Percentiles rank a stretch among this genome's conserved stretches.
These are phyloP conservation scores for Staurois parvus DNA, from an alignment of 2,797 vertebrate genomes.

Conservation along the genomic window DNA sequence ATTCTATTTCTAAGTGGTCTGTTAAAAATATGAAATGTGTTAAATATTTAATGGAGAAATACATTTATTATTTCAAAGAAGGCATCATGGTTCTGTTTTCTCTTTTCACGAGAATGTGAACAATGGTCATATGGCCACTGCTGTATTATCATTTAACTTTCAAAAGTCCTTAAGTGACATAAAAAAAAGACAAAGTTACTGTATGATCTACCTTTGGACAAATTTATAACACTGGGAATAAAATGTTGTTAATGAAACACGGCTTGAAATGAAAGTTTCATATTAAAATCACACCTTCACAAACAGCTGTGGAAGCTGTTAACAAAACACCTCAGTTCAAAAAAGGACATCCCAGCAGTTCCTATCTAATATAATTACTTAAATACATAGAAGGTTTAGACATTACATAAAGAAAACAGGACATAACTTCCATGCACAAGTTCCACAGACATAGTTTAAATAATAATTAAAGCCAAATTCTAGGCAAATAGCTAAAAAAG, in stretches of 20 bases:
- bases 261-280: conserved; percentile 38
- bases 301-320: conserved; percentile 48
- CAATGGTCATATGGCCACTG: neutral
- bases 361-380: neutral
- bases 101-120: no score
- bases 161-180: conserved; percentile 52
- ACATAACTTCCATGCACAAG: no score
- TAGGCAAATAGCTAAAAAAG: neutral
- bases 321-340: conserved; percentile 7
- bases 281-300: conserved; percentile 56
- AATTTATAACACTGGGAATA: conserved; percentile 39
- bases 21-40: no score
- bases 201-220: neutral
- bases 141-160: conserved; percentile 43
- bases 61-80: no score
- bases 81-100: no score
- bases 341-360: conserved; percentile 2
- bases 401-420: neutral
- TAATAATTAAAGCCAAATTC: neutral
- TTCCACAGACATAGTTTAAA: neutral
- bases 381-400: neutral
- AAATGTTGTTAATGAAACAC: conserved; percentile 47
- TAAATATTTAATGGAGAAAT: no score
- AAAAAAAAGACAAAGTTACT: conserved; percentile 8
- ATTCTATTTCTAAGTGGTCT: neutral